Evolutionary conservation across 2,113 vertebrate species (phyloP).

Genomic region (Mirounga angustirostris): DNA sequence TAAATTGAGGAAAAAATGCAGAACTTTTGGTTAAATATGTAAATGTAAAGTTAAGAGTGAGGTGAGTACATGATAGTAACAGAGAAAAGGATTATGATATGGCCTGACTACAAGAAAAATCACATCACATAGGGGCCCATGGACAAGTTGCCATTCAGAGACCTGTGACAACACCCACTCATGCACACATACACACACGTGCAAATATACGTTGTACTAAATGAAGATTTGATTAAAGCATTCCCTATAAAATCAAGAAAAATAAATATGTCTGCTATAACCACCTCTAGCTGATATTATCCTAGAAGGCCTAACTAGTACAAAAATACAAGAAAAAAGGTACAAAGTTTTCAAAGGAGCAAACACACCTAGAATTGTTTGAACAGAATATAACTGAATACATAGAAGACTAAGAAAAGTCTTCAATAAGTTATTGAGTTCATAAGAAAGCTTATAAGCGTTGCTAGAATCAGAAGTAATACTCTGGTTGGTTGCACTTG

Average conservation of each 20-base stretch:
- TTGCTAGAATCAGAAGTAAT: conserved; percentile 32
- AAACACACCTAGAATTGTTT: not conserved
- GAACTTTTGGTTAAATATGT: not conserved
- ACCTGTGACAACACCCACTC: not conserved
- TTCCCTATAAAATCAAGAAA: conserved; percentile 35
- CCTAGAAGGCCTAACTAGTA: not conserved
- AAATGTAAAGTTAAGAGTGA: not conserved
- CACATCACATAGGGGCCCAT: not conserved
- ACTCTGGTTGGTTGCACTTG: not conserved
- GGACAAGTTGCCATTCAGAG: not conserved
- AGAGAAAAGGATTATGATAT: not conserved
- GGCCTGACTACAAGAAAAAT: not conserved
- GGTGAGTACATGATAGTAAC: not conserved
- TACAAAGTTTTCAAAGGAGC: not conserved
- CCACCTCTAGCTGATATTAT: not conserved
- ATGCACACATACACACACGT: rapidly evolving
- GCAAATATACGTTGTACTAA: not conserved
- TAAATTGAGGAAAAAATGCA: not conserved
- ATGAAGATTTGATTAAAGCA: not conserved
- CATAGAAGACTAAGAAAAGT: not conserved
- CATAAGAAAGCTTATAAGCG: not conserved
- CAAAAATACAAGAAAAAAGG: not conserved
- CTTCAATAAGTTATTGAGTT: not conserved
- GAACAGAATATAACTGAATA: not conserved
- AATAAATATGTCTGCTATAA: not conserved